Evolutionary conservation across 2,113 vertebrate genomes (phyloP).

Genomic region (Psammodynastes pulverulentus): DNA sequence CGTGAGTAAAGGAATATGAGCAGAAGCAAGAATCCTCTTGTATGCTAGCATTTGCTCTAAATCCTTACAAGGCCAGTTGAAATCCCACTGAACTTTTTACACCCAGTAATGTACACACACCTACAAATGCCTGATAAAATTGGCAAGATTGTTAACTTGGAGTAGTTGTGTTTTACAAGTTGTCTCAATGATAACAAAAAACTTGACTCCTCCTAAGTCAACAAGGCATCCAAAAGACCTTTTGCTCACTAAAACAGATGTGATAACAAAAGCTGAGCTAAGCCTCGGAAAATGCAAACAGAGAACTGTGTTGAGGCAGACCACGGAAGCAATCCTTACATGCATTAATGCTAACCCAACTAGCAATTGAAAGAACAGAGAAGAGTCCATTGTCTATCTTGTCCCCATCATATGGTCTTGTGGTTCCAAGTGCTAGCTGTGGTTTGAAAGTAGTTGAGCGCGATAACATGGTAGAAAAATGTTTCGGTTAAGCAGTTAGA

Average conservation of each 20-base stretch:
- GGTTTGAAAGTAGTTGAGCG: slow-evolving; percentile 14
- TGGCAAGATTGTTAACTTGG: not conserved
- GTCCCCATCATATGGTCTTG: not conserved
- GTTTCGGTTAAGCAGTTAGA: slow-evolving; percentile 17
- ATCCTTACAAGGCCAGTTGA: slow-evolving; percentile 4
- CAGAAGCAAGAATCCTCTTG: not conserved
- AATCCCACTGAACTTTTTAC: not conserved
- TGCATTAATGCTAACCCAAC: not conserved
- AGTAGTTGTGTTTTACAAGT: not conserved
- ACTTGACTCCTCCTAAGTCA: not conserved
- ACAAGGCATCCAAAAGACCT: slow-evolving; percentile 17
- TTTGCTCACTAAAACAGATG: not conserved
- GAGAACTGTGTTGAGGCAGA: not conserved
- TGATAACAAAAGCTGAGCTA: slow-evolving; percentile 20
- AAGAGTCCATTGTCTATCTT: not conserved
- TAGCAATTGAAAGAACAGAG: not conserved
- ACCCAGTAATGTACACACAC: slow-evolving; percentile 3
- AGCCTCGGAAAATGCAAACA: slow-evolving; percentile 15
- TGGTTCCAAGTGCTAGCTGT: slow-evolving; percentile 22
- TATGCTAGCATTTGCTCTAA: not conserved
- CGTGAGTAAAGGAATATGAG: not conserved
- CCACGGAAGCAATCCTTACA: not conserved
- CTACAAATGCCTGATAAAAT: slow-evolving; percentile 2
- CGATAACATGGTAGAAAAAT: slow-evolving; percentile 4
- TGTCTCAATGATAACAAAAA: slow-evolving; percentile 30